These are phyloP conservation scores for Aethina tumida DNA, from an alignment of 1,140 invertebrate species.

Conservation along the genomic window DNA sequence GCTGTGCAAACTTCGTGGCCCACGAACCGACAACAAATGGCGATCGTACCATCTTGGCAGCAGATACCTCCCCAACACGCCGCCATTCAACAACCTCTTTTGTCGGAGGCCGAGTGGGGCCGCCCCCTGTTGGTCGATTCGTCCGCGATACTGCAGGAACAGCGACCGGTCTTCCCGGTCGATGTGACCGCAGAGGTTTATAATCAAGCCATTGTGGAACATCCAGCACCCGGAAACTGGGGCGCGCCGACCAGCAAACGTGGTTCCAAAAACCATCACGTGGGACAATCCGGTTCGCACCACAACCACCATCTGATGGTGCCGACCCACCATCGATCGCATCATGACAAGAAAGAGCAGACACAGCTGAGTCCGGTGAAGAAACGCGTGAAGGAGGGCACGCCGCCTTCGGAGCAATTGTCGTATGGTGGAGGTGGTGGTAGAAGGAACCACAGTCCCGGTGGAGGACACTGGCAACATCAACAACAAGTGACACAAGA, in stretches of 20 bases:
- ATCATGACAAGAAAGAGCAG: slow-evolving; percentile 73
- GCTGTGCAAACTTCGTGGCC: slow-evolving; percentile 74
- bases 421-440: slow-evolving; percentile 27
- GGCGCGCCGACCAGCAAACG: slow-evolving; percentile 35
- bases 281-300: slow-evolving; percentile 24
- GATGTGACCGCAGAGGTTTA: slow-evolving; percentile 42
- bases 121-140: slow-evolving; percentile 73
- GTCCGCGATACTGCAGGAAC: slow-evolving; percentile 48
- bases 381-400: slow-evolving; percentile 95
- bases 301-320: slow-evolving; percentile 40
- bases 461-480: slow-evolving; percentile 35
- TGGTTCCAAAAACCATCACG: slow-evolving; percentile 43
- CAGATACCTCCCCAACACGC: slow-evolving; percentile 63
- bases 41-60: slow-evolving; percentile 82
- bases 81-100: slow-evolving; percentile 58
- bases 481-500: slow-evolving; percentile 27
- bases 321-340: slow-evolving; percentile 37
- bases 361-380: slow-evolving; percentile 93
- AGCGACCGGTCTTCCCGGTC: slow-evolving; percentile 57
- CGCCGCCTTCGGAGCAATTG: slow-evolving; percentile 58
- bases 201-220: slow-evolving; percentile 45
- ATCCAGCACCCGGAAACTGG: slow-evolving; percentile 38
- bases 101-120: slow-evolving; percentile 65
- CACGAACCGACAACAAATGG: slow-evolving; percentile 66
- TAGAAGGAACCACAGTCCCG: slow-evolving; percentile 38